Conservation (phyloP, 2,797 vertebrate species). For the Sciurus vulgaris region DNA sequence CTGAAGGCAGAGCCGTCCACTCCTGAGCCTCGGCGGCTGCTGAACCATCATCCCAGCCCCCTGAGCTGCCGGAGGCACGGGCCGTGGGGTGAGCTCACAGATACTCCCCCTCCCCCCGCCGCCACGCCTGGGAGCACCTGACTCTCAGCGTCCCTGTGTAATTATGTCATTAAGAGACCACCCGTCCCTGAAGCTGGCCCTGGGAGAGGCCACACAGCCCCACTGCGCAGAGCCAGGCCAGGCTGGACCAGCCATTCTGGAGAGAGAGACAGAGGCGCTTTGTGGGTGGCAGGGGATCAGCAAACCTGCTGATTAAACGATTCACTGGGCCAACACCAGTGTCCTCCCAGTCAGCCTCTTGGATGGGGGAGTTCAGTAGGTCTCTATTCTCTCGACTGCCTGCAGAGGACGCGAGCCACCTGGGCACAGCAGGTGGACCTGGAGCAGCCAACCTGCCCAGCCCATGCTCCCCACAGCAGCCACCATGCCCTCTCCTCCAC, state of each 20-base stretch:
- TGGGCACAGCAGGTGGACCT: accelerated
- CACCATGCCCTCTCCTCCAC: no score
- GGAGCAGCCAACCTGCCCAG: neutral
- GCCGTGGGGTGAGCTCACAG: neutral
- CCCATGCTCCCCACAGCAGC: accelerated
- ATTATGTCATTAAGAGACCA: neutral
- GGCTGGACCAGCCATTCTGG: neutral
- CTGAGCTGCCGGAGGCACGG: accelerated
- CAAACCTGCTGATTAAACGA: neutral
- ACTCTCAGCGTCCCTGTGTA: neutral
- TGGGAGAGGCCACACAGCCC: neutral
- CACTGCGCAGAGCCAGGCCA: neutral
- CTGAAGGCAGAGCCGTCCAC: neutral
- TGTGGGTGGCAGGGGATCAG: neutral
- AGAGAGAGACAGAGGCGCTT: slow-evolving; percentile 34
- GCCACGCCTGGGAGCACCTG: neutral
- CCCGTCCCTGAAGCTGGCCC: neutral
- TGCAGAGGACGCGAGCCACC: accelerated
- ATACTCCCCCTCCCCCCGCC: neutral
- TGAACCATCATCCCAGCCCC: accelerated
- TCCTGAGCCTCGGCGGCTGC: no score
- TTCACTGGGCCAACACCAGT: accelerated
- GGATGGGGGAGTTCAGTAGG: neutral
- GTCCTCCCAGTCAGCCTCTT: neutral
- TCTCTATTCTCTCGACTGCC: neutral